Conservation (phyloP, 2,797 vertebrate species). For the Leucoraja ocellata region DNA sequence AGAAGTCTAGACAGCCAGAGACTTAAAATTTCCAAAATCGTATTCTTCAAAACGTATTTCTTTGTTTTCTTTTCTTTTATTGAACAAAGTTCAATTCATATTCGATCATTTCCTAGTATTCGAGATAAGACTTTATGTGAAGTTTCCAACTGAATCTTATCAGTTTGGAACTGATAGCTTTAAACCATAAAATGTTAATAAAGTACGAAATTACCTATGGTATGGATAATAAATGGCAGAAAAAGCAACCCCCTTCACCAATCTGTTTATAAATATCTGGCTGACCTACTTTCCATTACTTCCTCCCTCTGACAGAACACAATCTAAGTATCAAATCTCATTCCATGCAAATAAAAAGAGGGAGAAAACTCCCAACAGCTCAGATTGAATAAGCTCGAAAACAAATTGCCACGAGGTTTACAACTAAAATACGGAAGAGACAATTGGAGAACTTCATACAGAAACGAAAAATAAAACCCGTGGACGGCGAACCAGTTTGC, state of each 20-base stretch:
- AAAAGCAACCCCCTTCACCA: neutral
- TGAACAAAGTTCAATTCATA: neutral
- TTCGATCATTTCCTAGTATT: neutral
- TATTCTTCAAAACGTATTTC: neutral
- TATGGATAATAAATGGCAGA: neutral
- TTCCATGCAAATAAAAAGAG: neutral
- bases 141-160: neutral
- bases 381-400: neutral
- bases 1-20: constrained; percentile 20
- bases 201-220: neutral
- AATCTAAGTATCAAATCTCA: neutral
- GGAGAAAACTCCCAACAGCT: neutral
- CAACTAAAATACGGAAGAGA: neutral
- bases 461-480: neutral
- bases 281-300: too few species aligned
- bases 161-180: neutral
- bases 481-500: neutral
- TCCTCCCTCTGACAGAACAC: neutral
- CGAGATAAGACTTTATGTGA: neutral
- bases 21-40: neutral
- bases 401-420: neutral
- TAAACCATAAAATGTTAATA: neutral
- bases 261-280: constrained; percentile 1
- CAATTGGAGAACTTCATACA: neutral
- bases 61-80: neutral